phyloP scores from a whole-genome alignment of 2,113 vertebrate genomes.

The Otocyon megalotis region DNA sequence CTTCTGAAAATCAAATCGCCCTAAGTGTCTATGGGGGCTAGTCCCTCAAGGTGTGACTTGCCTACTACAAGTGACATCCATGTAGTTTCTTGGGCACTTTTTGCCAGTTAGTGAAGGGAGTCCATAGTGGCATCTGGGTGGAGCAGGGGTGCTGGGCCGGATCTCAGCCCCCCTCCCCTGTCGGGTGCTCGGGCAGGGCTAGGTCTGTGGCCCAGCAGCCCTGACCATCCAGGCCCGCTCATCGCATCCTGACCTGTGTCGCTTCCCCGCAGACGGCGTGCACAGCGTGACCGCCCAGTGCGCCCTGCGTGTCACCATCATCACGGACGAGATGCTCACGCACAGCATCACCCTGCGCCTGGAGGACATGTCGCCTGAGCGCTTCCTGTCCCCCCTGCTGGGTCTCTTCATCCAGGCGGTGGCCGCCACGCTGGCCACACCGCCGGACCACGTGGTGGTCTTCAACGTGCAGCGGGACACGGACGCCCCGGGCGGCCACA shows the following conservation, averaged over 20 bases:
- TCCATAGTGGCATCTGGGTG: not conserved
- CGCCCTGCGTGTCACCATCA: constrained; percentile 94
- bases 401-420: constrained; percentile 95
- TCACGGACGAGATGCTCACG: constrained; percentile 98
- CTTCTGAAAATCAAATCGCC: not conserved
- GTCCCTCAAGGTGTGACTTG: not conserved
- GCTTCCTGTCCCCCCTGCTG: constrained; percentile 95
- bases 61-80: not conserved
- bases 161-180: not conserved
- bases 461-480: constrained; percentile 97
- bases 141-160: not conserved
- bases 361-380: constrained; percentile 96
- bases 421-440: constrained; percentile 92
- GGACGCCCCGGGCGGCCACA: constrained; percentile 92
- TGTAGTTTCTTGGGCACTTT: not conserved
- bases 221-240: not conserved
- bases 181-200: not conserved
- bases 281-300: constrained; percentile 95
- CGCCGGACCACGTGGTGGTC: constrained; percentile 92
- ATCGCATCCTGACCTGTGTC: not conserved
- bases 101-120: not conserved
- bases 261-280: constrained; percentile 89
- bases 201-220: not conserved
- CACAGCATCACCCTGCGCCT: constrained; percentile 97
- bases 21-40: too few relatives aligned